Evolutionary conservation across 2,113 vertebrate genomes (phyloP).

Genomic region (Anolis carolinensis): DNA sequence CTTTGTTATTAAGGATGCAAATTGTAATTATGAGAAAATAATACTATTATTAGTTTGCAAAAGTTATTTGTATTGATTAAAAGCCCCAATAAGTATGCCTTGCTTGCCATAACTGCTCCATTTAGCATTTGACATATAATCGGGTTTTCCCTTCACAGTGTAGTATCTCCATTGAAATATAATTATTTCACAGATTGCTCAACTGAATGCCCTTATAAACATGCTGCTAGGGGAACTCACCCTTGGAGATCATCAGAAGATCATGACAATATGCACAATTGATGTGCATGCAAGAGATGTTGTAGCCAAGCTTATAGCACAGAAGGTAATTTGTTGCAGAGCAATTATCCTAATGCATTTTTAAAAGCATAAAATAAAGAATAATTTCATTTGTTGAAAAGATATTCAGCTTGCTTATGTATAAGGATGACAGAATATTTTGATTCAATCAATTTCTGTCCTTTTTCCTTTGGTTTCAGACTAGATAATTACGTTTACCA

Average conservation of each 20-base stretch:
- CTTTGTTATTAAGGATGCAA: constrained; percentile 75
- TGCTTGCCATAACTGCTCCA: constrained; percentile 74
- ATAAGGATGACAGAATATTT: constrained; percentile 91
- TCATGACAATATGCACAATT: constrained; percentile 88
- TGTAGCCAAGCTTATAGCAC: constrained; percentile 83
- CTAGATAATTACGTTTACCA: constrained; percentile 81
- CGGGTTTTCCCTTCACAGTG: constrained; percentile 68
- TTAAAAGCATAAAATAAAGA: constrained; percentile 89
- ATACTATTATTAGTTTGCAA: constrained; percentile 70
- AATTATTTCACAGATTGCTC: constrained; percentile 92
- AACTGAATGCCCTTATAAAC: constrained; percentile 92
- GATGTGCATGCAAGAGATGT: constrained; percentile 87
- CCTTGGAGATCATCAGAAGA: constrained; percentile 88
- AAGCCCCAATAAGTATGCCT: constrained; percentile 78
- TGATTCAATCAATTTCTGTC: constrained; percentile 83
- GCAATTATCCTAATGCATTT: constrained; percentile 99
- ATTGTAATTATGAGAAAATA: constrained; percentile 74
- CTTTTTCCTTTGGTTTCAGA: constrained; percentile 66
- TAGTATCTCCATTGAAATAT: constrained; percentile 86
- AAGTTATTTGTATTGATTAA: constrained; percentile 83
- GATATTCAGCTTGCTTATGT: constrained; percentile 85
- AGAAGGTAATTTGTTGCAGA: constrained; percentile 91
- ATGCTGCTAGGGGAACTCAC: constrained; percentile 89
- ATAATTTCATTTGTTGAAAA: constrained; percentile 85
- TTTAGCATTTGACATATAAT: constrained; percentile 80